These are phyloP conservation scores for Hydropotes inermis DNA, from an alignment of 2,113 vertebrate genomes.

Conservation along the genomic window DNA sequence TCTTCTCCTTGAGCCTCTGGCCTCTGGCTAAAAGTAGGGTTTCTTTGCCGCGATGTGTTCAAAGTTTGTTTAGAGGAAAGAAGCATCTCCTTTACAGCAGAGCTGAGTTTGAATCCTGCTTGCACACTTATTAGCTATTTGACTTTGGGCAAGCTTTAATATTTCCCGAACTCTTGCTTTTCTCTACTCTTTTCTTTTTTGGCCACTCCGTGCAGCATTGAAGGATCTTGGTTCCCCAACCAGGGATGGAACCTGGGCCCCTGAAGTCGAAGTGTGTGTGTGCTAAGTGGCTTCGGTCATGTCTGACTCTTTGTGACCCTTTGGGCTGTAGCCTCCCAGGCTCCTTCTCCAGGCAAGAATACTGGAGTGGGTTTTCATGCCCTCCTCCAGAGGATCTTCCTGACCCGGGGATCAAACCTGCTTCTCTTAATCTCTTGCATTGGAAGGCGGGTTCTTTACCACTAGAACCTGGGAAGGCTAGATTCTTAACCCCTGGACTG, in stretches of 20 bases:
- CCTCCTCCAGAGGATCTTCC: not conserved
- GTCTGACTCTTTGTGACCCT: not conserved
- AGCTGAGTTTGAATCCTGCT: not conserved
- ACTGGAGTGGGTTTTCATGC: not conserved
- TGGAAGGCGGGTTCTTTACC: not conserved
- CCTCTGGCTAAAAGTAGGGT: not conserved
- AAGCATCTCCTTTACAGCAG: not conserved
- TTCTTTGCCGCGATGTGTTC: not conserved
- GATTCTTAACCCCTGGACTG: not conserved
- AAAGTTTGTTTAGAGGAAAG: not conserved
- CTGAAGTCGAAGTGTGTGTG: not conserved
- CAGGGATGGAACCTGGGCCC: not conserved
- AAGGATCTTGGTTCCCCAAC: not conserved
- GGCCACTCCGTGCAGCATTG: not conserved
- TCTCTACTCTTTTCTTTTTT: not conserved
- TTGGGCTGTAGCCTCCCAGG: not conserved
- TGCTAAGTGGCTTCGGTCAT: not conserved
- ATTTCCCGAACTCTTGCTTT: not conserved
- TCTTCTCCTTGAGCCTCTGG: not conserved
- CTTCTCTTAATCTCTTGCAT: not conserved
- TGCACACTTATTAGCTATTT: not conserved
- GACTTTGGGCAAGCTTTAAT: not conserved
- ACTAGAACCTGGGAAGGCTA: not conserved
- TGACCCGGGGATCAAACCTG: accelerated
- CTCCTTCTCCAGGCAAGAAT: not conserved